phyloP scores from a whole-genome alignment of 2,797 vertebrate species.

The Girardinus metallicus region DNA sequence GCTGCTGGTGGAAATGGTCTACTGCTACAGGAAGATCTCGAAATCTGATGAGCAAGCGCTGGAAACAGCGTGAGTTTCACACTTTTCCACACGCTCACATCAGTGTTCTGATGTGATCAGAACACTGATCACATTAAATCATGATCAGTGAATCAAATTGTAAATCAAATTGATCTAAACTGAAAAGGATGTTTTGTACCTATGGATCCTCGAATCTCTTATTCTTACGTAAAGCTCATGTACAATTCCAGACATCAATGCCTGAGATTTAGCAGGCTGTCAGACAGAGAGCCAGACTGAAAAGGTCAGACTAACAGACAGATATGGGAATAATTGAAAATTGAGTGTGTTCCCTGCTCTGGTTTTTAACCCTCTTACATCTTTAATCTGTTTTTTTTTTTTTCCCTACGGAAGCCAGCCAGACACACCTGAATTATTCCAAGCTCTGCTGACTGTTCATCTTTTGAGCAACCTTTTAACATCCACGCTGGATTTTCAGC shows the following conservation, averaged over 20 bases:
- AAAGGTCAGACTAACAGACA: slow-evolving; percentile 6
- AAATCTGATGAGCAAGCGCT: slow-evolving; percentile 90
- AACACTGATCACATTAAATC: too few relatives aligned
- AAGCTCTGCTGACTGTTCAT: slow-evolving; percentile 58
- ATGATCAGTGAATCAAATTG: too few relatives aligned
- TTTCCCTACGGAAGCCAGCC: slow-evolving; percentile 37
- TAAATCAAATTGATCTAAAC: background rate
- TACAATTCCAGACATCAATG: slow-evolving; percentile 6
- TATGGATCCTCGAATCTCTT: slow-evolving; percentile 3
- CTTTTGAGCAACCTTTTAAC: slow-evolving; percentile 40
- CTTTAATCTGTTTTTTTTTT: slow-evolving; percentile 57
- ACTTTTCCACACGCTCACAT: slow-evolving; percentile 15
- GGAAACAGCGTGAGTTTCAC: slow-evolving; percentile 90
- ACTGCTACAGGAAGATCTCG: slow-evolving; percentile 98
- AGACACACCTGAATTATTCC: slow-evolving; percentile 53
- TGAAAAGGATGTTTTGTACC: background rate
- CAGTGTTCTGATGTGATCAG: background rate
- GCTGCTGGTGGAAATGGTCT: slow-evolving; percentile 96
- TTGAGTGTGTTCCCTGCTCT: slow-evolving; percentile 21
- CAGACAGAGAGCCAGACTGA: slow-evolving; percentile 19
- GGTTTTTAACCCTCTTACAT: slow-evolving; percentile 49
- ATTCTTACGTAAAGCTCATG: slow-evolving; percentile 7
- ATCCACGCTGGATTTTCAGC: slow-evolving; percentile 44
- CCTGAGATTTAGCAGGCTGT: slow-evolving; percentile 23
- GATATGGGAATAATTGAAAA: slow-evolving; percentile 54